phyloP scores from a whole-genome alignment of 1,140 invertebrate genomes.

The Odontomachus brunneus region DNA sequence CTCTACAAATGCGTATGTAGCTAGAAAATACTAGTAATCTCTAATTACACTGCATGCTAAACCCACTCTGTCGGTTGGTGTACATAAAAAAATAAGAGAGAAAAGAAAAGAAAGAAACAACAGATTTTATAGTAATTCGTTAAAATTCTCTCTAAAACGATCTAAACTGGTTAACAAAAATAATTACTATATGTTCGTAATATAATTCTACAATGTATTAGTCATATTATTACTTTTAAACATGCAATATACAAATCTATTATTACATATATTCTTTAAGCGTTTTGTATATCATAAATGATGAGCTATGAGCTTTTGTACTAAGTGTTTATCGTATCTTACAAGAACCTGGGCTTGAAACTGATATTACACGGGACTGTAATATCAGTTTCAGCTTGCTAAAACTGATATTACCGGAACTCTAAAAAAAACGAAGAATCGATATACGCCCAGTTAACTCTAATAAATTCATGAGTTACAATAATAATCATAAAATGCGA shows the following conservation, averaged over 20 bases:
- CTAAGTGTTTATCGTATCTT: conserved; percentile 19
- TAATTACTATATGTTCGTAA: conserved; percentile 9
- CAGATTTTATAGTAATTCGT: conserved; percentile 14
- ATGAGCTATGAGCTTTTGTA: conserved; percentile 40
- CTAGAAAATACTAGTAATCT: no score
- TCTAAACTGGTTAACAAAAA: conserved; percentile 47
- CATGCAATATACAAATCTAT: conserved; percentile 37
- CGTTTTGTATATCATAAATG: conserved; percentile 38
- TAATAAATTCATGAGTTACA: conserved; percentile 20
- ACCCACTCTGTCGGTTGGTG: no score
- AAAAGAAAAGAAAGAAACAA: neutral
- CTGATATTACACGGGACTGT: neutral
- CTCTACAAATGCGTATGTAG: no score
- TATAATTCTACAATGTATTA: conserved; percentile 17
- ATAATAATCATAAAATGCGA: neutral
- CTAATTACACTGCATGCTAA: no score
- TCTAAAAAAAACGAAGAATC: neutral
- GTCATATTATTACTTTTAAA: conserved; percentile 9
- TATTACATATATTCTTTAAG: conserved; percentile 23
- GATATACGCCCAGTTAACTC: neutral
- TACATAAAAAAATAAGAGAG: neutral
- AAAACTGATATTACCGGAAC: neutral
- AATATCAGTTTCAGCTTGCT: neutral
- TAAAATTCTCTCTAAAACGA: conserved; percentile 44
- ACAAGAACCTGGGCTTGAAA: conserved; percentile 44